Percentiles rank a stretch among this genome's conserved stretches.
These are phyloP conservation scores for Probosciger aterrimus DNA, from an alignment of 2,113 vertebrate species.

Conservation along the genomic window DNA sequence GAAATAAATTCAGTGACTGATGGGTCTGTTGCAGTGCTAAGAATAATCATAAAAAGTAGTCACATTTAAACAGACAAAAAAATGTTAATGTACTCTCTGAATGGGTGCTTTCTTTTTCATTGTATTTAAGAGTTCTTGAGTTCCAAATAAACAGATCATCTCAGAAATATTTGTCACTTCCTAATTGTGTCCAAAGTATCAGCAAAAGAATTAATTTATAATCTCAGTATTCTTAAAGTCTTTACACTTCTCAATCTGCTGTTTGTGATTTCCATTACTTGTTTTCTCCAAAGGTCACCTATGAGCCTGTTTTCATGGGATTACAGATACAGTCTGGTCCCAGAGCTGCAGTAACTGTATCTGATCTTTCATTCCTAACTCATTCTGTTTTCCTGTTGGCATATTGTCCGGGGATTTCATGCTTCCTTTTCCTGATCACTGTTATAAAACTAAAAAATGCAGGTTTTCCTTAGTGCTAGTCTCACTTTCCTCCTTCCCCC, in stretches of 20 bases:
- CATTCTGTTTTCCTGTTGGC: background rate
- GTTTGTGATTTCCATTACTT: background rate
- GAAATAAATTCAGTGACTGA: background rate
- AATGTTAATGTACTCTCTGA: background rate
- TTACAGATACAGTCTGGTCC: background rate
- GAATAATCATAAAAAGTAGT: background rate
- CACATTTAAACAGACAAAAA: background rate
- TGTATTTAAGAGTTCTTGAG: background rate
- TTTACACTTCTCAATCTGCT: background rate
- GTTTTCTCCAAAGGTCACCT: background rate
- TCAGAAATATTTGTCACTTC: background rate
- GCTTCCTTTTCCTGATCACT: background rate
- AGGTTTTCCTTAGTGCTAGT: background rate
- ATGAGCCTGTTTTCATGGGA: background rate
- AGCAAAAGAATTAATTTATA: background rate
- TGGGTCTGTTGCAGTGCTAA: background rate
- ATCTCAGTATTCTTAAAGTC: background rate
- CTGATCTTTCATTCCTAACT: background rate
- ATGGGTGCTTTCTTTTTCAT: background rate
- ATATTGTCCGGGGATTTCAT: background rate
- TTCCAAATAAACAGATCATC: background rate
- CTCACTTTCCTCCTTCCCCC: background rate
- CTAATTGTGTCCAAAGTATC: background rate
- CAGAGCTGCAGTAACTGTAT: background rate
- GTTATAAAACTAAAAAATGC: background rate